Evolutionary conservation across 2,888 invertebrate genomes (phyloP).

Genomic region (Baronia brevicornis): DNA sequence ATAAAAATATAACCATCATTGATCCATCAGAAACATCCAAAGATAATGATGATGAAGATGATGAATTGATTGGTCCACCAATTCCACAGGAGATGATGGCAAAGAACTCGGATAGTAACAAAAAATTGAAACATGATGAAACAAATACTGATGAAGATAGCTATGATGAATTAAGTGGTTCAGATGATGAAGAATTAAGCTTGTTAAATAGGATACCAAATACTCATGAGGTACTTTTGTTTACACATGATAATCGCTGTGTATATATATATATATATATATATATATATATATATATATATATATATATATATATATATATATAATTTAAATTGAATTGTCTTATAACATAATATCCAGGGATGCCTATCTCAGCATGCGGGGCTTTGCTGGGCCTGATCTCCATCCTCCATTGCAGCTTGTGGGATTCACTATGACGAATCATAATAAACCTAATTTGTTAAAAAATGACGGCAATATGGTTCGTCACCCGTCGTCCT

Average conservation of each 20-base stretch:
- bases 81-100: slow-evolving; percentile 27
- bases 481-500: too few relatives aligned
- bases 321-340: too few relatives aligned
- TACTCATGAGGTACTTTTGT: slow-evolving; percentile 78
- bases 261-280: not conserved
- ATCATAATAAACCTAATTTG: too few relatives aligned
- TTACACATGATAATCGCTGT: not conserved
- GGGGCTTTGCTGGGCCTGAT: too few relatives aligned
- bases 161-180: slow-evolving; percentile 65
- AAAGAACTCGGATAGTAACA: slow-evolving; percentile 24
- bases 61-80: slow-evolving; percentile 39
- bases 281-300: not conserved
- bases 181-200: slow-evolving; percentile 60
- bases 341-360: too few relatives aligned
- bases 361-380: too few relatives aligned
- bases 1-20: slow-evolving; percentile 73
- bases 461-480: too few relatives aligned
- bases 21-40: slow-evolving; percentile 76
- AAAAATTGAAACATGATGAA: slow-evolving; percentile 25
- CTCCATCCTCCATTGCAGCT: too few relatives aligned
- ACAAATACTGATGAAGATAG: slow-evolving; percentile 45
- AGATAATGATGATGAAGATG: slow-evolving; percentile 19
- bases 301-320: too few relatives aligned
- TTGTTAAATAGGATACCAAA: slow-evolving; percentile 80
- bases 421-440: too few relatives aligned